Evolutionary conservation across 1,140 invertebrate genomes (phyloP).

Genomic region (Magallana angulata): DNA sequence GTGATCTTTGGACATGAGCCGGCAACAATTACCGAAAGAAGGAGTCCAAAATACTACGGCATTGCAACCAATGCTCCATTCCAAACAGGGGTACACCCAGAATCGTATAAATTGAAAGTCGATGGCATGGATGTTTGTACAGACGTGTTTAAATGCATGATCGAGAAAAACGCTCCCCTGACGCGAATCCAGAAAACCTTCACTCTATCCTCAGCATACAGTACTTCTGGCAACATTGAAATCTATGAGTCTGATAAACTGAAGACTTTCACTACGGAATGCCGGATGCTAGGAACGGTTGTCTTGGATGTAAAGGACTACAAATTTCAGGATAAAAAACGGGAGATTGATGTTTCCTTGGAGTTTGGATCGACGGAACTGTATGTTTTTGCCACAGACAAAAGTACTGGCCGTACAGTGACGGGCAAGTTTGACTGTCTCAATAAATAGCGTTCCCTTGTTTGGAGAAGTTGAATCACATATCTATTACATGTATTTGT

Average conservation of each 20-base stretch:
- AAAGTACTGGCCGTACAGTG: background rate
- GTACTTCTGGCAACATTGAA: background rate
- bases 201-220: background rate
- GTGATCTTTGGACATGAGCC: constrained; percentile 43
- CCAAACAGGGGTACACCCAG: background rate
- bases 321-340: background rate
- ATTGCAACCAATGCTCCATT: constrained; percentile 3
- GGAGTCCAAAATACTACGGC: background rate
- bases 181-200: background rate
- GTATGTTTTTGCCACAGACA: background rate
- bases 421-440: too few relatives aligned
- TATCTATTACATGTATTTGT: too few relatives aligned
- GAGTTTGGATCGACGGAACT: constrained; percentile 14
- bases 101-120: background rate
- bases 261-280: background rate
- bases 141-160: constrained; percentile 16
- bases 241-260: background rate
- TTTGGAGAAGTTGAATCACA: too few relatives aligned
- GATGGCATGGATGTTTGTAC: background rate
- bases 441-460: too few relatives aligned
- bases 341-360: background rate
- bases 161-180: background rate
- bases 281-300: background rate
- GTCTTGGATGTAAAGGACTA: background rate
- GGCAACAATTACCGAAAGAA: background rate